These are phyloP conservation scores for Ophonus ardosiacus DNA, from an alignment of 2,888 invertebrate genomes.

Conservation along the genomic window DNA sequence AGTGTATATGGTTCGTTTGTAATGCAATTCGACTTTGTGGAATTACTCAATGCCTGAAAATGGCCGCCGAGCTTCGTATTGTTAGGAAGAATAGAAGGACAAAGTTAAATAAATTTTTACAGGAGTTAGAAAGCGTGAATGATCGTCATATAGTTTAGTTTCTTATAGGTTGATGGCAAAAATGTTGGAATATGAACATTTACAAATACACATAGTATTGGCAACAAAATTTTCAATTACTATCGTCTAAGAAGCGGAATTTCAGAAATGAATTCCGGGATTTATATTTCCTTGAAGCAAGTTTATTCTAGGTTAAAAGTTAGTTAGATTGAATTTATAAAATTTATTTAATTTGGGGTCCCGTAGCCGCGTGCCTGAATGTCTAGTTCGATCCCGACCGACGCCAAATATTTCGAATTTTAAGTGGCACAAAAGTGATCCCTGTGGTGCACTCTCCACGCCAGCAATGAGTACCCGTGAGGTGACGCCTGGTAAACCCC, in stretches of 20 bases:
- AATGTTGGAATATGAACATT: not conserved
- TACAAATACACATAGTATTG: not conserved
- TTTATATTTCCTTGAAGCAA: no score
- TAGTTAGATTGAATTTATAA: no score
- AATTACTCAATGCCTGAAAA: conserved; percentile 11
- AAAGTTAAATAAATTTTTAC: conserved; percentile 36
- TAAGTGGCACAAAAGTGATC: no score
- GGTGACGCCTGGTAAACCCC: no score
- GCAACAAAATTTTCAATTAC: not conserved
- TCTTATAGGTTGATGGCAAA: conserved; percentile 5
- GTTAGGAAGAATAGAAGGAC: conserved; percentile 32
- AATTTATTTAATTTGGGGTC: no score
- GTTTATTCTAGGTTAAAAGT: no score
- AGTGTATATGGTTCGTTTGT: not conserved
- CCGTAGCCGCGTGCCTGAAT: no score
- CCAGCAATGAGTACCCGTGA: no score
- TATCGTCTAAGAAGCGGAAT: not conserved
- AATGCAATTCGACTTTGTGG: not conserved
- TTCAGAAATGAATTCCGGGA: no score
- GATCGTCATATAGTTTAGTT: conserved; percentile 23
- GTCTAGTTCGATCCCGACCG: no score
- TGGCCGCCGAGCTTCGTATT: conserved; percentile 18
- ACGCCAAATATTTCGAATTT: no score
- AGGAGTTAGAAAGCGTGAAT: conserved; percentile 21
- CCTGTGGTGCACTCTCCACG: no score